Conservation (phyloP, 2,888 invertebrate genomes). For the Lacanobia wlatinum region DNA sequence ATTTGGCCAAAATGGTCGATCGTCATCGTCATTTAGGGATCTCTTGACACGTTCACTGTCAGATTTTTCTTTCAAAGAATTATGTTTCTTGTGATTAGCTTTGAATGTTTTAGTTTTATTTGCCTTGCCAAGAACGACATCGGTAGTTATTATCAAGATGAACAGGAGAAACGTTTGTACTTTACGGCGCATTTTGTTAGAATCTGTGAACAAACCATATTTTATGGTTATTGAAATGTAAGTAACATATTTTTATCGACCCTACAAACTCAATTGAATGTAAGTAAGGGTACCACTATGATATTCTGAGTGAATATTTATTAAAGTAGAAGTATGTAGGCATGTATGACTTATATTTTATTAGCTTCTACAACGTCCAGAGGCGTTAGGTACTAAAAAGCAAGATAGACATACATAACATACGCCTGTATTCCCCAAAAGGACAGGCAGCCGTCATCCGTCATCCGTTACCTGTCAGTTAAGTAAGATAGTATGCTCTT, state of each 20-base stretch:
- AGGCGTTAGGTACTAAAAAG: not conserved
- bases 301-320: not conserved
- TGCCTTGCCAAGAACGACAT: slow-evolving; percentile 75
- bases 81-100: slow-evolving; percentile 67
- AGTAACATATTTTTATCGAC: not conserved
- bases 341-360: no score
- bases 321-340: not conserved
- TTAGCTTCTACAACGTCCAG: no score
- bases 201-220: slow-evolving; percentile 73
- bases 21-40: slow-evolving; percentile 74
- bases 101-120: slow-evolving; percentile 75
- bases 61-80: slow-evolving; percentile 69
- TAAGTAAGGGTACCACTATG: not conserved
- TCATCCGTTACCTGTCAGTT: no score
- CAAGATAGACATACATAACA: not conserved
- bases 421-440: no score
- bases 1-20: slow-evolving; percentile 77
- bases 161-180: slow-evolving; percentile 73
- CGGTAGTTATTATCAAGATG: slow-evolving; percentile 76
- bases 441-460: no score
- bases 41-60: slow-evolving; percentile 77
- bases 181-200: slow-evolving; percentile 78
- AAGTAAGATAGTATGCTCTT: no score
- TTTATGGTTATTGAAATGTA: not conserved
- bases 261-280: not conserved